phyloP scores from a whole-genome alignment of 2,113 vertebrate genomes.

The Pycnonotus jocosus region DNA sequence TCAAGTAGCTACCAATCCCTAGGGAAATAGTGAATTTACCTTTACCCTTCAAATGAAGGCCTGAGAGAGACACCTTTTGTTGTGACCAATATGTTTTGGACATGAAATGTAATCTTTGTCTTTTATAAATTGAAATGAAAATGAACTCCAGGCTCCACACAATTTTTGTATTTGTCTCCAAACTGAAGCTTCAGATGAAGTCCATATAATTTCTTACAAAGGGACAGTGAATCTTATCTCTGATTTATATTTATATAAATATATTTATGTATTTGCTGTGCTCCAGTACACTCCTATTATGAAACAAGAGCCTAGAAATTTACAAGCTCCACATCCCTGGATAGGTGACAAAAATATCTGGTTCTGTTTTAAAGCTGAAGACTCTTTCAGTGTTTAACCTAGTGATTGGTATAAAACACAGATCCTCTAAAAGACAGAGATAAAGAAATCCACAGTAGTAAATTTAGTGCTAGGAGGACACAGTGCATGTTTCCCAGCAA shows the following conservation, averaged over 20 bases:
- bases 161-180: background rate
- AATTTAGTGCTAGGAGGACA: background rate
- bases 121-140: background rate
- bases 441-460: background rate
- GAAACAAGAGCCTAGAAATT: background rate
- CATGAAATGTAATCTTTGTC: background rate
- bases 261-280: background rate
- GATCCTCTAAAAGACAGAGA: background rate
- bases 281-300: background rate
- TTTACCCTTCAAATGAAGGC: background rate
- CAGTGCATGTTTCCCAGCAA: background rate
- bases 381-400: background rate
- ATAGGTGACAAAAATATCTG: background rate
- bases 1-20: fast-evolving
- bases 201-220: background rate
- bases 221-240: background rate
- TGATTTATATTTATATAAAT: background rate
- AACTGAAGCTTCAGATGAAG: background rate
- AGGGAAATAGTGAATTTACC: background rate
- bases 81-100: background rate
- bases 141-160: background rate
- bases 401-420: background rate
- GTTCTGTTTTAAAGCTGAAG: background rate
- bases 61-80: background rate
- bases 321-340: background rate